These are phyloP conservation scores for Eupithecia exiguata DNA, from an alignment of 2,888 invertebrate genomes.

Conservation along the genomic window DNA sequence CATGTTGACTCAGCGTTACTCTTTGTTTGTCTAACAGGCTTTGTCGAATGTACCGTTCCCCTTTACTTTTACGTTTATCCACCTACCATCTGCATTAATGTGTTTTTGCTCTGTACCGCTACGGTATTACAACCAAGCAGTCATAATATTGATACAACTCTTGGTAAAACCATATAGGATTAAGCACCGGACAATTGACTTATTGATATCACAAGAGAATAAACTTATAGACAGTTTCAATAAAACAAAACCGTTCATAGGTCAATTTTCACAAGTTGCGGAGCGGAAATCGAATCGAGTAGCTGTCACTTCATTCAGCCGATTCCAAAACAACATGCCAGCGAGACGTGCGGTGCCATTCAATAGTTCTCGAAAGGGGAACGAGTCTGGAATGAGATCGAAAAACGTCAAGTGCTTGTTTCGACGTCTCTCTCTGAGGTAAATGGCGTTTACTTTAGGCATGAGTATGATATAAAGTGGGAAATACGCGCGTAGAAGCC, in stretches of 20 bases:
- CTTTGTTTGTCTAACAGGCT: constrained; percentile 68
- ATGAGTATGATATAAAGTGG: constrained; percentile 64
- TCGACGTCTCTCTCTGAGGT: constrained; percentile 51
- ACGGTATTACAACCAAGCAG: constrained; percentile 10
- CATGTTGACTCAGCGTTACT: constrained; percentile 69
- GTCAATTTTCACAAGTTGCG: constrained; percentile 45
- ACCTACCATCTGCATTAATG: constrained; percentile 45
- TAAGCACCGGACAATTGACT: constrained; percentile 17
- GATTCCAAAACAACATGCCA: constrained; percentile 43
- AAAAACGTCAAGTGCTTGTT: constrained; percentile 49
- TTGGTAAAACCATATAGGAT: constrained; percentile 10
- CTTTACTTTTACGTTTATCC: constrained; percentile 60
- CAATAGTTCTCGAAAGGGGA: constrained; percentile 45
- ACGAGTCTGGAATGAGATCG: constrained; percentile 41
- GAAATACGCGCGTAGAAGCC: constrained; percentile 59
- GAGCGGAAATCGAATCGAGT: constrained; percentile 48
- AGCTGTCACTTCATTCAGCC: constrained; percentile 38
- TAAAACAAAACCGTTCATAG: constrained; percentile 45
- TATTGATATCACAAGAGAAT: constrained; percentile 33
- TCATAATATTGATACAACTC: constrained; percentile 20
- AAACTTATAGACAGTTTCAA: constrained; percentile 50
- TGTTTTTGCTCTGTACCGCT: constrained; percentile 47
- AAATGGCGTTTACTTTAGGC: constrained; percentile 50
- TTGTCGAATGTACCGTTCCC: constrained; percentile 61
- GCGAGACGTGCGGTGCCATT: constrained; percentile 31